A percentile compares a stretch with the other conserved stretches of the same genome.
These are phyloP conservation scores for Harpalus rubripes DNA, from an alignment of 2,888 invertebrate species.

Conservation along the genomic window DNA sequence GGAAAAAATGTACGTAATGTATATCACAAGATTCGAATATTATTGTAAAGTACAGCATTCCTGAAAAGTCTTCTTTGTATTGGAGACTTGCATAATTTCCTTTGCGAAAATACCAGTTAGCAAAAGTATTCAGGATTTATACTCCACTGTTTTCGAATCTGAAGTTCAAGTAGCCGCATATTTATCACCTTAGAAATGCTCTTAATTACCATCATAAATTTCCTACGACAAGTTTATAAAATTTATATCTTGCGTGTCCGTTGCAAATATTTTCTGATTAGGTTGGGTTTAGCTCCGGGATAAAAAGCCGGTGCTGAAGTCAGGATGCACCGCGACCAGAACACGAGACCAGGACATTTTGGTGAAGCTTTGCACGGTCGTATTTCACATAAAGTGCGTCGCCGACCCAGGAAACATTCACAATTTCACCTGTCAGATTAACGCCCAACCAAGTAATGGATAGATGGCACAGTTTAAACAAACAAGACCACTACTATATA, in stretches of 20 bases:
- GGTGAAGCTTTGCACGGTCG: background rate
- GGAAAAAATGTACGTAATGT: too few species aligned
- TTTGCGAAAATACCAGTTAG: conserved; percentile 29
- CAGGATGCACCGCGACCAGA: conserved; percentile 9
- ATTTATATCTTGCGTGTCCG: conserved; percentile 64
- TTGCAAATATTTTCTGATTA: conserved; percentile 65
- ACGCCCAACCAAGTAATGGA: background rate
- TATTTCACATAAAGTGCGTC: conserved; percentile 16
- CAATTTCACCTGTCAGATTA: conserved; percentile 2
- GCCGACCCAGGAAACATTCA: background rate
- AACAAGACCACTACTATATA: background rate
- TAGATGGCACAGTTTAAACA: background rate
- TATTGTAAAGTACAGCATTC: too few species aligned
- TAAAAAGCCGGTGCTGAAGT: conserved; percentile 28
- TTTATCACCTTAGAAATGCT: conserved; percentile 62
- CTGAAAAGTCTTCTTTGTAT: too few species aligned
- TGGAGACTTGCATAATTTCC: conserved; percentile 15
- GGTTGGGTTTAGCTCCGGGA: conserved; percentile 19
- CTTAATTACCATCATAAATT: conserved; percentile 64
- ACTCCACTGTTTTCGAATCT: conserved; percentile 44
- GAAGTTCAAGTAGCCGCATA: conserved; percentile 61
- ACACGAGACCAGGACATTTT: background rate
- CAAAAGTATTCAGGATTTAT: conserved; percentile 43
- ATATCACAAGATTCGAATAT: too few species aligned
- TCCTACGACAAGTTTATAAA: conserved; percentile 63